Evolutionary conservation across 2,888 invertebrate species (phyloP).

Genomic region (Trissolcus japonicus): DNA sequence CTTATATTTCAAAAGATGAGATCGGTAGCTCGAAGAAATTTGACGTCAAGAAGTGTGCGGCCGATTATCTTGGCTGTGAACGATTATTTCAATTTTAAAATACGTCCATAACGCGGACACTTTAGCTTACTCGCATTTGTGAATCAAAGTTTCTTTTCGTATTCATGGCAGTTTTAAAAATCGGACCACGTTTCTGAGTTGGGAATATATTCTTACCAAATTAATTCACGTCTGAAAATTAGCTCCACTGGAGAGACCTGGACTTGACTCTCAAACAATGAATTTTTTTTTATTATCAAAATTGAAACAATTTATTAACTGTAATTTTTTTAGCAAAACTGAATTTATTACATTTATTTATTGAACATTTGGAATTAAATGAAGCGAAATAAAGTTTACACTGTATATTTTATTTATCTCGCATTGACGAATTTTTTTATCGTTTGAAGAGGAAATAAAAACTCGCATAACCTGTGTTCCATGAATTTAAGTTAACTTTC

Average conservation of each 20-base stretch:
- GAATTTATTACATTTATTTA: too few relatives aligned
- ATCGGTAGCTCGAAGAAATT: neutral
- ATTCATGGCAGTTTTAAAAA: too few relatives aligned
- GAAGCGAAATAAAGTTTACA: neutral
- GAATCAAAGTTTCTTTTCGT: slow-evolving; percentile 24
- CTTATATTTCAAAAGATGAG: neutral
- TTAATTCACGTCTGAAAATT: slow-evolving; percentile 42
- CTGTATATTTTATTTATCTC: slow-evolving; percentile 10
- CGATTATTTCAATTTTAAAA: slow-evolving; percentile 52
- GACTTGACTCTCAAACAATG: too few relatives aligned
- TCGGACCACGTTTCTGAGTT: slow-evolving; percentile 24
- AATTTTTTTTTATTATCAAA: too few relatives aligned
- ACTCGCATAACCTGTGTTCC: slow-evolving; percentile 16
- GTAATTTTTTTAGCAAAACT: too few relatives aligned
- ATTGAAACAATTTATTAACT: too few relatives aligned
- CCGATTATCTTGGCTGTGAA: slow-evolving; percentile 28
- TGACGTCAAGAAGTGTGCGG: slow-evolving; percentile 16
- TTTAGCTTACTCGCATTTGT: slow-evolving; percentile 61
- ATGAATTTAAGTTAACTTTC: slow-evolving; percentile 43
- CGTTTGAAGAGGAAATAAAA: slow-evolving; percentile 14
- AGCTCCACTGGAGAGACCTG: slow-evolving; percentile 10
- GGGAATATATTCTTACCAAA: slow-evolving; percentile 64
- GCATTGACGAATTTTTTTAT: slow-evolving; percentile 3
- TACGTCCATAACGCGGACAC: slow-evolving; percentile 70
- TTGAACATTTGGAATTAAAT: too few relatives aligned